Base-by-base conservation (phyloP, 1,140 invertebrate genomes). In the Propsilocerus akamusi region DNA sequence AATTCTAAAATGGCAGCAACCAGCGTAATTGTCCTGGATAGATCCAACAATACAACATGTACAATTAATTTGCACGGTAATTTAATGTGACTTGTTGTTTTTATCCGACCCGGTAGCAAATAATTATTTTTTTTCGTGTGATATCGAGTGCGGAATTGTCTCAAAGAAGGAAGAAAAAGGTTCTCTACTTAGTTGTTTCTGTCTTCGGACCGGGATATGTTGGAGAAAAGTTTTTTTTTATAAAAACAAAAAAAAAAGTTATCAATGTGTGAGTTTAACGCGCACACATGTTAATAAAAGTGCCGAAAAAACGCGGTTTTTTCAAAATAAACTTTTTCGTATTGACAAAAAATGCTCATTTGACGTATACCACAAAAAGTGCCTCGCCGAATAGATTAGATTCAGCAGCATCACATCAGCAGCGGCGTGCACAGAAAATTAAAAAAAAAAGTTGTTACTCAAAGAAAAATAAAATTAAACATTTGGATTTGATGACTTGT, bases 21-120 rank as follows among this genome's bases (percentile, higher is more conserved):
- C 57, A 88, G 84, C 76, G 87, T 91, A 69, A 86, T 91, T 64
- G 83, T 90, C 62, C 77, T 92, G 62, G 87, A 92, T 72, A 80
- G 88, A 68, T 87, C 87, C 67, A 92, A 92, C 72, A 92, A 92
- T 74, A 92, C 88, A 67, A 91, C 88, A 64, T 90, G 86, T 72
- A 91, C 87, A 60, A 86, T 92, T 67, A 91, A 92, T 75, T 76
- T 91, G 72, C 87, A 91, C 72, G 85, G 86, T 89, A 76, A 81
- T 79, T 72, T 53, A 6, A n/a, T 26, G 8, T 47, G 22, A 47
- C 12, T 17, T 46, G 8, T 46, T 46, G n/a, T 46, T 4, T n/a
- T 5, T 12, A 12, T 25, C 25, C 4, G n/a, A 47, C 23, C 23
- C 25, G 46, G 46, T 20, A 30, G 26, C 6, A 30, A 7, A 7